Conservation (phyloP, 2,113 vertebrate genomes). For the Thalassarche chlororhynchos region DNA sequence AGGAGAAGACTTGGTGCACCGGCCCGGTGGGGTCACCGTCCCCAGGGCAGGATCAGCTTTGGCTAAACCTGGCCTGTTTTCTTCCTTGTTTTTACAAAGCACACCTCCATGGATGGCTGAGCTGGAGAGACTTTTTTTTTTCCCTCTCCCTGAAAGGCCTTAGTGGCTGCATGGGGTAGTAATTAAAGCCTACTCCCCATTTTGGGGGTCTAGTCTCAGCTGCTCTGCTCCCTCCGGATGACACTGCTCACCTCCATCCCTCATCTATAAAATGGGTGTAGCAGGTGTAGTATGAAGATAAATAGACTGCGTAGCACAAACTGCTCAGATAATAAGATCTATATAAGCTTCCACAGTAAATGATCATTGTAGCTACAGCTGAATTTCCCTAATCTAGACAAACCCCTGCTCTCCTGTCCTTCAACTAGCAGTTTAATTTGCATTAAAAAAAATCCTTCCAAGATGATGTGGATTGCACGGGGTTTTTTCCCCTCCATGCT, state of each 20-base stretch:
- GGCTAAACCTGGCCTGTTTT: not conserved
- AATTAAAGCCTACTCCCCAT: not conserved
- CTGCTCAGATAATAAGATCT: slow-evolving; percentile 42
- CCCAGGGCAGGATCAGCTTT: not conserved
- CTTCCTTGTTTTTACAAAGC: not conserved
- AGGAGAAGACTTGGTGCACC: accelerated
- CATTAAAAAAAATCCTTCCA: not conserved
- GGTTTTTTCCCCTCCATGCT: not conserved
- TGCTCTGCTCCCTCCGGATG: not conserved
- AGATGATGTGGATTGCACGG: not conserved
- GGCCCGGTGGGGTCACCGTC: accelerated
- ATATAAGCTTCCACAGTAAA: slow-evolving; percentile 1
- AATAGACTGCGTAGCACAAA: slow-evolving; percentile 9
- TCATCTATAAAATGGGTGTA: not conserved
- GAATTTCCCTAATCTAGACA: slow-evolving; percentile 46
- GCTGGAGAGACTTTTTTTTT: not conserved
- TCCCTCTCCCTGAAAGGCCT: not conserved
- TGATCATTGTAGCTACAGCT: slow-evolving; percentile 17
- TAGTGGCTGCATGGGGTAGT: not conserved
- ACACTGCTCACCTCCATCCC: not conserved
- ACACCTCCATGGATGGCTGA: not conserved
- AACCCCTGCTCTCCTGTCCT: slow-evolving; percentile 14
- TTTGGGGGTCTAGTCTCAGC: not conserved
- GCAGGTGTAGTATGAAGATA: slow-evolving; percentile 41
- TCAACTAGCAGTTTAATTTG: slow-evolving; percentile 2